Percentiles rank a stretch among this genome's conserved stretches.
Evolutionary conservation across 2,888 invertebrate species (phyloP).

Genomic region (Blastobasis adustella): DNA sequence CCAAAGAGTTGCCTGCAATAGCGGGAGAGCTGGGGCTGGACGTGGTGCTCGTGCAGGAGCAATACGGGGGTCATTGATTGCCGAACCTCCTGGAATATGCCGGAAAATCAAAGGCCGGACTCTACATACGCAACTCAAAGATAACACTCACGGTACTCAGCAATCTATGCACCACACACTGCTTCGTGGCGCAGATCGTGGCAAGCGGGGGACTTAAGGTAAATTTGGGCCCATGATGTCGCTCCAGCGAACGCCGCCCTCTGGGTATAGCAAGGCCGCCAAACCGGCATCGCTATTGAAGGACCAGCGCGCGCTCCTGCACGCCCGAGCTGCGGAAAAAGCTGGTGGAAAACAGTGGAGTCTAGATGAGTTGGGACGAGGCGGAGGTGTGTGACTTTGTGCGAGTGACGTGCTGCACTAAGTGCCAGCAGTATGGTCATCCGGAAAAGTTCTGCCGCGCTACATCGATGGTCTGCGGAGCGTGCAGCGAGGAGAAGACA

Average conservation of each 20-base stretch:
- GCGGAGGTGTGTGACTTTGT: no score
- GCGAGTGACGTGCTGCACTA: no score
- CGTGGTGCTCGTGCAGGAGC: conserved; percentile 11
- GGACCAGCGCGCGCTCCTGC: conserved; percentile 2
- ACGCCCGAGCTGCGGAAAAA: no score
- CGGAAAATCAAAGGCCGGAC: not conserved
- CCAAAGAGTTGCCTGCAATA: conserved; percentile 4
- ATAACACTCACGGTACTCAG: not conserved
- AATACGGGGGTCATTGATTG: not conserved
- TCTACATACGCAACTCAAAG: conserved; percentile 3
- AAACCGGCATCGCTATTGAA: conserved; percentile 10
- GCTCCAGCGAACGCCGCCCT: no score
- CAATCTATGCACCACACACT: conserved; percentile 1
- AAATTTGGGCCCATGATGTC: conserved; percentile 3
- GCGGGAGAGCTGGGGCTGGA: conserved; percentile 3
- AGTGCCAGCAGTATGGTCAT: no score
- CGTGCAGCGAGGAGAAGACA: no score
- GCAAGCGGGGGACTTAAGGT: not conserved
- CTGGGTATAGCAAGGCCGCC: no score
- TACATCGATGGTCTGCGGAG: no score
- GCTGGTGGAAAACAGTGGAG: not conserved
- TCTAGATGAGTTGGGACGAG: not conserved
- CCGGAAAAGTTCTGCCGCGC: no score
- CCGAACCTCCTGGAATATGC: not conserved
- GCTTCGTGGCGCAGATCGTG: conserved; percentile 2